Base-by-base conservation (phyloP, 2,113 vertebrate species). In the Thoracochromis brauschi region DNA sequence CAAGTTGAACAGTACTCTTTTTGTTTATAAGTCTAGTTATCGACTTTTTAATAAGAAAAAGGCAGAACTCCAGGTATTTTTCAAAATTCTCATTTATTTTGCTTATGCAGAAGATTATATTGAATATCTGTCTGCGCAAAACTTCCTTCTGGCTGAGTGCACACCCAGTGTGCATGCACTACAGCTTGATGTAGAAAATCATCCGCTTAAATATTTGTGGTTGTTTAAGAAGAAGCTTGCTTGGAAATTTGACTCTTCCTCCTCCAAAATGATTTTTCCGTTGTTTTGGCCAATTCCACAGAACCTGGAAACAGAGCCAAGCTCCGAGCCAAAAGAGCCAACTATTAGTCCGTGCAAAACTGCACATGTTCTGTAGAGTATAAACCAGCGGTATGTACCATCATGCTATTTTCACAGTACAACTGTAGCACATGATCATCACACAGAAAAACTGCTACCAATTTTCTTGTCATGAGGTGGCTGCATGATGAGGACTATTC, bases 251-350 rank as follows among this genome's bases (percentile, higher is more conserved):
- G 78, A 91, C 54, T 91, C 91, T 78, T 82, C 54, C 88, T 90
- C 26, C 33, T 73, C 65, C 79, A 24, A 85, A 86, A 91, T 49
- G 13, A 88, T 88, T 92, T 92, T 93, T 93, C 91, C 88, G 60
- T 90, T 93, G 90, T 88, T 87, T 92, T 88, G 87, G 88, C 78
- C 45, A 90, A 89, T 55, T 88, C 81, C 82, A 86, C 90, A 88
- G 40, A 78, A 80, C 7, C 58, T 19, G 51, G 55, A 81, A 85
- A 73, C 24, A 4, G 47, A 71, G 78, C 85, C 75, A 88, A 90
- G 42, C 17, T 17, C 47, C 1, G 35, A 83, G 83, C 85, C 57
- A 10, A 81, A 83, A 82, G 19, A 80, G 35, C 51, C 73, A 85
- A 53, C 80, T 68, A 60, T 86, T 84, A n/a, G 78, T 47, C 9